Percentiles rank a stretch among this genome's conserved stretches.
phyloP scores from a whole-genome alignment of 2,888 invertebrate genomes.

The Synanthedon formicaeformis region DNA sequence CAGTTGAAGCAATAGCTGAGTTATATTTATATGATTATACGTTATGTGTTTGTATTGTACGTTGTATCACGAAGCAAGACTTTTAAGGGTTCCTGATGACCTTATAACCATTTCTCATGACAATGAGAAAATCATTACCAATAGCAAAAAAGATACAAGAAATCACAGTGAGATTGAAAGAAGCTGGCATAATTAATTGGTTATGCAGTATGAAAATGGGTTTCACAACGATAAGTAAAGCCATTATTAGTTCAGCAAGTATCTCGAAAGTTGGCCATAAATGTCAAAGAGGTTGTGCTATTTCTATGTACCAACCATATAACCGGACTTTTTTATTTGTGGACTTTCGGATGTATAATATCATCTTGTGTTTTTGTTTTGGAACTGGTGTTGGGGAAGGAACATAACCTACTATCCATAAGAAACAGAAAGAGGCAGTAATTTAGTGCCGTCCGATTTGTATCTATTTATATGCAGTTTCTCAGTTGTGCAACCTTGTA shows the following conservation, averaged over 20 bases:
- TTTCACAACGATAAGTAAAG: conserved; percentile 25
- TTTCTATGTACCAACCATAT: conserved; percentile 33
- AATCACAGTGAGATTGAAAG: conserved; percentile 28
- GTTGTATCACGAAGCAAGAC: conserved; percentile 34
- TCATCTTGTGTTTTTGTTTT: conserved; percentile 28
- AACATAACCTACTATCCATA: neutral
- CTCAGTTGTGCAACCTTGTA: too few species aligned
- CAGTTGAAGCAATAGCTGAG: too few species aligned
- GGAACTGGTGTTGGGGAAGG: neutral
- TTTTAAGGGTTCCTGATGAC: conserved; percentile 29
- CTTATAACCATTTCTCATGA: conserved; percentile 37
- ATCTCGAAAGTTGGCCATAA: conserved; percentile 36
- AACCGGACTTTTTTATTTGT: conserved; percentile 36
- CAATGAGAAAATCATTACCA: conserved; percentile 28
- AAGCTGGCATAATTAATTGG: conserved; percentile 31
- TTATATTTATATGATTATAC: too few species aligned
- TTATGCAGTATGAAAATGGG: conserved; percentile 24
- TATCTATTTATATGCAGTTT: too few species aligned
- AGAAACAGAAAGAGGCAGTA: too few species aligned
- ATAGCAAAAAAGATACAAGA: conserved; percentile 22
- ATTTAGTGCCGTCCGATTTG: too few species aligned
- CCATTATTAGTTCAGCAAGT: conserved; percentile 25
- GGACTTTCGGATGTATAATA: conserved; percentile 32
- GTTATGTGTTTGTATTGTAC: too few species aligned
- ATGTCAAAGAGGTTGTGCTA: conserved; percentile 39